Conservation (phyloP, 1,140 invertebrate genomes). For the Matsumurasca onukii region DNA sequence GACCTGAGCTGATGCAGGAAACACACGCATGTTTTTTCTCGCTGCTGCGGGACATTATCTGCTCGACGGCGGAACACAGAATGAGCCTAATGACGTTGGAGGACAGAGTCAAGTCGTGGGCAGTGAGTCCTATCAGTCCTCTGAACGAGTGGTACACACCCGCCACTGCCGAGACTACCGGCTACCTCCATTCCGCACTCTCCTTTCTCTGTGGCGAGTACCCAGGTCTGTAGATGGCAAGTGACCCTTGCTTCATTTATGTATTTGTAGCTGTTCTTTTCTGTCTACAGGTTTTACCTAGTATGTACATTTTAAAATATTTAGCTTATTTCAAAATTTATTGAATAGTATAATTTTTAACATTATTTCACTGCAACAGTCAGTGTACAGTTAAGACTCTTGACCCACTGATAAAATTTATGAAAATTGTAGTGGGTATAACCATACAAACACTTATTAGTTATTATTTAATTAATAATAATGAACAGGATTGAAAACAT, state of each 20-base stretch:
- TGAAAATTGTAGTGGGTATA: no score
- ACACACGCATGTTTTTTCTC: slow-evolving; percentile 82
- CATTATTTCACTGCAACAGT: no score
- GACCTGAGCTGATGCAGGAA: slow-evolving; percentile 62
- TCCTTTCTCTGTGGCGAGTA: slow-evolving; percentile 87
- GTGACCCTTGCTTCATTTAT: background rate
- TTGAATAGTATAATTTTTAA: no score
- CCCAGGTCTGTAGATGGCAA: slow-evolving; percentile 53
- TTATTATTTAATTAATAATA: no score
- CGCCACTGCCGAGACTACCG: slow-evolving; percentile 52
- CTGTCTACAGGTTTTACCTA: background rate
- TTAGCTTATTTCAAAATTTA: background rate
- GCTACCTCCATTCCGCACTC: slow-evolving; percentile 83
- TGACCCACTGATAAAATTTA: no score
- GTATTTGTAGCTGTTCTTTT: background rate
- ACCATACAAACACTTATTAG: no score
- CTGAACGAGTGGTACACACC: slow-evolving; percentile 76
- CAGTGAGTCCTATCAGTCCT: slow-evolving; percentile 75
- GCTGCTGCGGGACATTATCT: slow-evolving; percentile 76
- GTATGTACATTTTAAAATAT: no score
- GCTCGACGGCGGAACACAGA: slow-evolving; percentile 77
- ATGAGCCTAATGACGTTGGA: slow-evolving; percentile 73
- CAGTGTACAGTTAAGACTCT: no score
- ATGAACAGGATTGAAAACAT: no score
- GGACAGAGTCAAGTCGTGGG: slow-evolving; percentile 74